These are phyloP conservation scores for Scaeva pyrastri DNA, from an alignment of 2,888 invertebrate genomes.

Conservation along the genomic window DNA sequence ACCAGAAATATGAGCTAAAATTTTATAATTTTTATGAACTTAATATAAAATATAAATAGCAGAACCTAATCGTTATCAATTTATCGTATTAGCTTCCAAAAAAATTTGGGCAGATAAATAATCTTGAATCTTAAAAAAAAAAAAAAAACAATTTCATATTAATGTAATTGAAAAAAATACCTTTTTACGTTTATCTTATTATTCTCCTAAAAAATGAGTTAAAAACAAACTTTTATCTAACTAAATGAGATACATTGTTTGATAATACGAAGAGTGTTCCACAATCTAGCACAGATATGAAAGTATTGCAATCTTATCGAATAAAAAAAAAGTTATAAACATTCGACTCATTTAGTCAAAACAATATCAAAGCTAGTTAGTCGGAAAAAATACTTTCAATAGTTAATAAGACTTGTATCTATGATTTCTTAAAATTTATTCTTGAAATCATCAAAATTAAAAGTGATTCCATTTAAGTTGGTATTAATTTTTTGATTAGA, in stretches of 20 bases:
- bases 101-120: too few species aligned
- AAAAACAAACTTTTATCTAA: not conserved
- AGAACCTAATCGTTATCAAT: too few species aligned
- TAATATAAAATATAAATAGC: too few species aligned
- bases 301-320: conserved; percentile 49
- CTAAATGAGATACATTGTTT: conserved; percentile 4
- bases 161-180: too few species aligned
- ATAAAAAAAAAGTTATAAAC: conserved; percentile 6
- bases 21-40: too few species aligned
- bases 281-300: conserved; percentile 26
- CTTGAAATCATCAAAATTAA: not conserved
- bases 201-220: not conserved
- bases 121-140: too few species aligned
- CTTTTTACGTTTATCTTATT: not conserved
- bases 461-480: not conserved
- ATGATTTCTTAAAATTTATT: not conserved
- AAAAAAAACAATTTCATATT: too few species aligned
- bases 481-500: not conserved
- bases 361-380: not conserved
- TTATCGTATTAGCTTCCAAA: too few species aligned
- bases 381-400: conserved; percentile 12
- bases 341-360: conserved; percentile 12
- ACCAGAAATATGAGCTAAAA: too few species aligned
- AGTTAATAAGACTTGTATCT: not conserved
- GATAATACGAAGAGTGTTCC: conserved; percentile 2